phyloP scores from a whole-genome alignment of 2,888 invertebrate genomes.

The Netelia inedita region DNA sequence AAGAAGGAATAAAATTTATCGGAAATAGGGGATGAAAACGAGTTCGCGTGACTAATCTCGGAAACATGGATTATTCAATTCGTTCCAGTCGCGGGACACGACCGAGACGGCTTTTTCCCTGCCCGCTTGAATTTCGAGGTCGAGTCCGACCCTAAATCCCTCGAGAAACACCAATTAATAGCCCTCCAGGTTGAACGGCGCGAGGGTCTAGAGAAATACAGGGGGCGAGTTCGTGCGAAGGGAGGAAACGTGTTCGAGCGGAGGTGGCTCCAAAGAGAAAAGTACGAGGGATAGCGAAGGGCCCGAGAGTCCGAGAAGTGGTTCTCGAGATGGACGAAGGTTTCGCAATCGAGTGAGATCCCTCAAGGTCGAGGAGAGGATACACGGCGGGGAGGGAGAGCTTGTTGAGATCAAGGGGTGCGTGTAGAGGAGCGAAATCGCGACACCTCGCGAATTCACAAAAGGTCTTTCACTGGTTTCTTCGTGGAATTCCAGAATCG shows the following conservation, averaged over 20 bases:
- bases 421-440: not conserved
- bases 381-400: not conserved
- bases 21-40: conserved; percentile 50
- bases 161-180: conserved; percentile 52
- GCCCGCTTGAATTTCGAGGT: conserved; percentile 19
- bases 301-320: conserved; percentile 40
- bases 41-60: conserved; percentile 2
- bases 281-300: not conserved
- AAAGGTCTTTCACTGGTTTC: not conserved
- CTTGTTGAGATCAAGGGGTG: not conserved
- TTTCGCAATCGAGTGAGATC: conserved; percentile 4
- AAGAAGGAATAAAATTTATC: not conserved
- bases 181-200: conserved; percentile 36
- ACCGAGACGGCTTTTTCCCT: conserved; percentile 11
- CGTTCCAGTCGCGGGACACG: conserved; percentile 24
- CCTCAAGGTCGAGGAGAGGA: not conserved
- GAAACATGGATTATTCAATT: conserved; percentile 31
- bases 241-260: conserved; percentile 14
- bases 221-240: conserved; percentile 38
- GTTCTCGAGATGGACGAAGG: conserved; percentile 28
- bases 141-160: conserved; percentile 39
- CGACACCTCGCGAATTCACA: conserved; percentile 40
- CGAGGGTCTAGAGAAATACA: conserved; percentile 49
- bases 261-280: not conserved
- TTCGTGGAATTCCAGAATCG: conserved; percentile 7